phyloP scores from a whole-genome alignment of 2,797 vertebrate genomes.

The Anableps anableps region DNA sequence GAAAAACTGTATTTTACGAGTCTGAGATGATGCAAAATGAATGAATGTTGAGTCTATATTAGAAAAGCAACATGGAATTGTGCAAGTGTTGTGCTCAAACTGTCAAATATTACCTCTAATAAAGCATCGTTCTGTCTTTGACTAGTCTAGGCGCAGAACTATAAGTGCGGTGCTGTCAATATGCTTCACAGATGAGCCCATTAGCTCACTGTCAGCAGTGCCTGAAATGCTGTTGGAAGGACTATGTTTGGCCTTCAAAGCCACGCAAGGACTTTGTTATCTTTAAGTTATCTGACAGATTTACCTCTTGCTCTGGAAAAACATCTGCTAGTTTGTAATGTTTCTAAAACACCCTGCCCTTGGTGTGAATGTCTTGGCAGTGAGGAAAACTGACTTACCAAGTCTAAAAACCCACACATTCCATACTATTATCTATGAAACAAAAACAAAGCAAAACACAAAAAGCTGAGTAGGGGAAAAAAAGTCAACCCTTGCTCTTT shows the following conservation, averaged over 20 bases:
- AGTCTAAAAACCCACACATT: constrained; percentile 13
- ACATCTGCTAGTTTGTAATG: constrained; percentile 49
- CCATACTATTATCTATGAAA: constrained; percentile 4
- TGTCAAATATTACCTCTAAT: constrained; percentile 64
- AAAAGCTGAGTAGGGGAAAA: constrained; percentile 4
- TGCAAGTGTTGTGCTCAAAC: constrained; percentile 37
- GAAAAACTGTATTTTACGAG: constrained; percentile 17
- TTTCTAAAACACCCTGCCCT: constrained; percentile 58
- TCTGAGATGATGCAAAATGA: constrained; percentile 34
- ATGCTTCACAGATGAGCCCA: constrained; percentile 64
- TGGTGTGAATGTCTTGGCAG: constrained; percentile 46
- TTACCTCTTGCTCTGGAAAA: constrained; percentile 55
- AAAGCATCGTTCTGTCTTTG: constrained; percentile 57
- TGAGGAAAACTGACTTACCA: constrained; percentile 60
- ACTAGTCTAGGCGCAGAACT: constrained; percentile 45
- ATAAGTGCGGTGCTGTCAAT: constrained; percentile 59
- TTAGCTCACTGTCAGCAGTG: constrained; percentile 69
- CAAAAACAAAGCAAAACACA: constrained; percentile 27
- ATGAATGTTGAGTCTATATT: constrained; percentile 40
- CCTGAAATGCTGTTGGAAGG: constrained; percentile 53
- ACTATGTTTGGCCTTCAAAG: constrained; percentile 69
- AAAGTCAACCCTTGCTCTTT: not conserved
- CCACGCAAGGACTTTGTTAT: constrained; percentile 38
- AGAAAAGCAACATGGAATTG: constrained; percentile 38
- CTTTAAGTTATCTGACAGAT: constrained; percentile 64